Evolutionary conservation across 2,113 vertebrate genomes (phyloP).

Genomic region (Ranitomeya variabilis): DNA sequence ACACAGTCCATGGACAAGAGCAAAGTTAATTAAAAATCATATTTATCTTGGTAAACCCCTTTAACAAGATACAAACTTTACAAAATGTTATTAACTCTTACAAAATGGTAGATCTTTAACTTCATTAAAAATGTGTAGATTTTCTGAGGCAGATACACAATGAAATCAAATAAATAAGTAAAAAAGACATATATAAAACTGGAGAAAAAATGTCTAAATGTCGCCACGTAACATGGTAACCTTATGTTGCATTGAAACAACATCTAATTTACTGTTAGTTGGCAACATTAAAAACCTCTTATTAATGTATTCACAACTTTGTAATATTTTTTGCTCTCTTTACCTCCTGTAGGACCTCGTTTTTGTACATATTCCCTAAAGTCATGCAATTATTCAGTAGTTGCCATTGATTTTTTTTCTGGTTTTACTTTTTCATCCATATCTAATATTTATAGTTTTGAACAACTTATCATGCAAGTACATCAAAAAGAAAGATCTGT

Average conservation of each 20-base stretch:
- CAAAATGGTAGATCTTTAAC: not conserved
- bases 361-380: not conserved
- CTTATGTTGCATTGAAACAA: not conserved
- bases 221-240: not conserved
- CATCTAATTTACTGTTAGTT: constrained; percentile 16
- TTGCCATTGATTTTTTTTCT: not conserved
- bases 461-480: not conserved
- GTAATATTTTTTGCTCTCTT: not conserved
- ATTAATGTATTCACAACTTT: constrained; percentile 8
- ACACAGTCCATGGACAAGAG: no score
- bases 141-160: not conserved
- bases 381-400: constrained; percentile 2
- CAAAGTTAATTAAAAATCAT: no score
- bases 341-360: not conserved
- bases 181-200: not conserved
- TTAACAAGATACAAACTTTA: no score
- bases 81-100: not conserved
- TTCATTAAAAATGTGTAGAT: not conserved
- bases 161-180: not conserved
- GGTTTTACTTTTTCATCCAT: not conserved
- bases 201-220: not conserved
- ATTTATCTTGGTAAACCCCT: no score
- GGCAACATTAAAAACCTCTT: not conserved
- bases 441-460: not conserved
- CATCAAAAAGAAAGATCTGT: not conserved